Conservation (phyloP, 1,140 invertebrate genomes). For the Chionoecetes opilio region DNA sequence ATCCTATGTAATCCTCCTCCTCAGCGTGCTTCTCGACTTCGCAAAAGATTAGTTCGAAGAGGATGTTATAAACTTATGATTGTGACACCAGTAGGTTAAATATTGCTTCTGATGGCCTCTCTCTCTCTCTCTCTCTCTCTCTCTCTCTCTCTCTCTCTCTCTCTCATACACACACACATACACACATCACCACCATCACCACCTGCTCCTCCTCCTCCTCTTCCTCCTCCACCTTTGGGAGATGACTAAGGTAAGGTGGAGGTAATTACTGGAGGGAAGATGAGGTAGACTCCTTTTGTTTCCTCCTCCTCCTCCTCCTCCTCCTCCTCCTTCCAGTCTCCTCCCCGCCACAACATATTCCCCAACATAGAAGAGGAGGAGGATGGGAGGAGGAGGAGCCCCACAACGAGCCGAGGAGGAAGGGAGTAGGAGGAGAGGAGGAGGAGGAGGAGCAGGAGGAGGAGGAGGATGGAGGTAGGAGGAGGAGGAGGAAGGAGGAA, state of each 20-base stretch:
- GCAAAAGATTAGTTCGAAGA: not conserved
- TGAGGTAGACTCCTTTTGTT: constrained; percentile 7
- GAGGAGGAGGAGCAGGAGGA: not conserved
- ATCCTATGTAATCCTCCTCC: too few relatives aligned
- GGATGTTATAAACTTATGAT: not conserved
- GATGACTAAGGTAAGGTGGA: constrained; percentile 16
- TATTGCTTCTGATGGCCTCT: not conserved
- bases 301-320: constrained; percentile 23
- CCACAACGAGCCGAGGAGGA: too few relatives aligned
- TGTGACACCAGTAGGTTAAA: not conserved
- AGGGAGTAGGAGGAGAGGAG: not conserved
- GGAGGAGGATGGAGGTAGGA: not conserved
- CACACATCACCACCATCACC: too few relatives aligned
- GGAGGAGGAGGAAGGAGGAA: not conserved
- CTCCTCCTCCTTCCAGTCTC: not conserved
- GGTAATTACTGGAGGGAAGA: constrained; percentile 18
- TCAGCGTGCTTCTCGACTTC: not conserved
- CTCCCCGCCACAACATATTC: not conserved
- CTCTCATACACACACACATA: too few relatives aligned
- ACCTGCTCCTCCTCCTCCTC: too few relatives aligned
- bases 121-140: too few relatives aligned
- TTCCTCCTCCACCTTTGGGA: too few relatives aligned
- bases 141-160: too few relatives aligned
- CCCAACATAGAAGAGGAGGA: not conserved
- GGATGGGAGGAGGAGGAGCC: too few relatives aligned